Base-by-base conservation (phyloP, 2,797 vertebrate species). In the Cyclura pinguis region DNA sequence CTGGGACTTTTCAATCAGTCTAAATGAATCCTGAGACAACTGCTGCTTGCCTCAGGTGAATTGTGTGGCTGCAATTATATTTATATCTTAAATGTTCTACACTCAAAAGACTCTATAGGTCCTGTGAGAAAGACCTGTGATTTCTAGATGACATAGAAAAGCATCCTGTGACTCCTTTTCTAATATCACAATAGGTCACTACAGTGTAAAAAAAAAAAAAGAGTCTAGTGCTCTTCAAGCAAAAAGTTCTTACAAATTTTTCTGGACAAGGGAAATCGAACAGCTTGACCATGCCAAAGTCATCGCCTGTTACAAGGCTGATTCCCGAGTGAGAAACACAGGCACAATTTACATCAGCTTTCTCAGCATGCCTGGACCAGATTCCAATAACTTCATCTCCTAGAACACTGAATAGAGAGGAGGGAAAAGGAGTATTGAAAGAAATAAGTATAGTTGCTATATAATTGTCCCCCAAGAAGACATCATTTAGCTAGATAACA, bases 251-350 rank as follows among this genome's bases (percentile, higher is more conserved):
- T 98, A 99, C 99, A 98, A 99, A 99, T 98, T 99, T 99, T 95
- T 99, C 99, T 87, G 98, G 98, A 97, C 98, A 99, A 9, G 99
- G 99, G 89, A 99, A 99, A 97, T 99, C 99, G 93, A 99, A 99
- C 92, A 99, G 97, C 96, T 99, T 99, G 90, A 99, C 98, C 98
- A 99, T 99, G 96, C 99, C 99, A 95, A 99, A 99, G 97, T 99
- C 99, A 95, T 99, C 99, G 67, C 99, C 99, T 59, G 99, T 99
- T 84, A 98, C 98, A 47, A 99, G 97, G 93, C 98, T 99, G 96
- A 99, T 98, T 97, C 99, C 99, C 29, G 99, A 99, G 96, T 99
- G 99, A 92, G 99, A 99, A 88, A 99, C 99, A 88, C 99, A 99
- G 96, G 99, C 98, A 96, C 99, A 99, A 93, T 97, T 99, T 92